A percentile compares a stretch with the other conserved stretches of the same genome.
These are phyloP conservation scores for Graphium colonna DNA, from an alignment of 2,888 invertebrate genomes.

Conservation along the genomic window DNA sequence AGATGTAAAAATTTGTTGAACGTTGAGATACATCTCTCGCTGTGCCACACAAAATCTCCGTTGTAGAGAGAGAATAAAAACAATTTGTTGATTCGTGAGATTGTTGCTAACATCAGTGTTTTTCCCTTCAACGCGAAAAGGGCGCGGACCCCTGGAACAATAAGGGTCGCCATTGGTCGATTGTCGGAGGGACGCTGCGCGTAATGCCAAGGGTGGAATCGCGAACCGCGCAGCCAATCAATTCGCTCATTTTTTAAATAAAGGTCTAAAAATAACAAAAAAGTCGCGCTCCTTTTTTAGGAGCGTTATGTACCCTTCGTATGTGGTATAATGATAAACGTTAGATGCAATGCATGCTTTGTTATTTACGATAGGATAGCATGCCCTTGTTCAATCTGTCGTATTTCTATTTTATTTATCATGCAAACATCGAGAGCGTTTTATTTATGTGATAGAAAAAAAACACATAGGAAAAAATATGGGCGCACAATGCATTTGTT, in stretches of 20 bases:
- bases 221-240: constrained; percentile 72
- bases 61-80: constrained; percentile 10
- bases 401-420: too few species aligned
- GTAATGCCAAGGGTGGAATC: constrained; percentile 40
- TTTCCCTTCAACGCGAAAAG: constrained; percentile 43
- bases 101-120: constrained; percentile 35
- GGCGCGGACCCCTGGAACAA: constrained; percentile 64
- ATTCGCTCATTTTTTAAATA: constrained; percentile 77
- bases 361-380: too few species aligned
- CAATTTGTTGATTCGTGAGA: constrained; percentile 31
- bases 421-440: too few species aligned
- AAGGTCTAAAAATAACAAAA: constrained; percentile 69
- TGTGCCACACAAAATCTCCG: neutral
- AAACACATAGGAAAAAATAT: too few species aligned
- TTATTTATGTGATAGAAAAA: too few species aligned
- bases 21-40: neutral
- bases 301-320: constrained; percentile 9
- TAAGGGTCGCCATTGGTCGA: constrained; percentile 53
- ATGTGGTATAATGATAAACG: constrained; percentile 9
- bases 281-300: constrained; percentile 57
- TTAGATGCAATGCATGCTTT: neutral
- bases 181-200: constrained; percentile 36
- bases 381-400: neutral
- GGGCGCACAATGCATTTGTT: too few species aligned
- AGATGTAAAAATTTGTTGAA: too few species aligned